A percentile compares a stretch with the other conserved stretches of the same genome.
phyloP scores from a whole-genome alignment of 1,140 invertebrate genomes.

The Tyrophagus putrescentiae region DNA sequence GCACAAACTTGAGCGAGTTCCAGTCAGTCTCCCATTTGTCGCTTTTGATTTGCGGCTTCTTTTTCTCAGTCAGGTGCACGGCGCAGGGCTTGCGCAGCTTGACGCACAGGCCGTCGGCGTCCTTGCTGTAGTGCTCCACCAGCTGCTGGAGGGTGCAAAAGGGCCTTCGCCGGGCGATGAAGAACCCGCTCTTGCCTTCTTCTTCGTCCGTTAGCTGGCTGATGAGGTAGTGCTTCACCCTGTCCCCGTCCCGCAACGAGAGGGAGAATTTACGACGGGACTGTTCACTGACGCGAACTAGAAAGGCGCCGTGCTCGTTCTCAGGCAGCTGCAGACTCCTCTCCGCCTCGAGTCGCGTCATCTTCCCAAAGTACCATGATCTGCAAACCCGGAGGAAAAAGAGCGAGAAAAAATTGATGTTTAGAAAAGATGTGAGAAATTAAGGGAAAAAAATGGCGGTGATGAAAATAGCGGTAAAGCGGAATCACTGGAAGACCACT shows the following conservation, averaged over 20 bases:
- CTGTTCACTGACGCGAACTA: slow-evolving; percentile 84
- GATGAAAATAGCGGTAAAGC: too few species aligned
- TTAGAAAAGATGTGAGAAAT: slow-evolving; percentile 1
- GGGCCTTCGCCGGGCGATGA: slow-evolving; percentile 79
- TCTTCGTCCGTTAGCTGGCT: slow-evolving; percentile 96
- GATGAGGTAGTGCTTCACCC: slow-evolving; percentile 72
- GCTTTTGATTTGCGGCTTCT: slow-evolving; percentile 79
- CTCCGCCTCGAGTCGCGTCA: slow-evolving; percentile 87
- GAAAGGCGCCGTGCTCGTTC: slow-evolving; percentile 82
- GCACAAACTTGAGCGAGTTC: slow-evolving; percentile 63
- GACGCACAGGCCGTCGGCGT: slow-evolving; percentile 74
- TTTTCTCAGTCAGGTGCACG: slow-evolving; percentile 70
- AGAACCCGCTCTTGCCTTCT: slow-evolving; percentile 68
- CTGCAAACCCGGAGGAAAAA: too few species aligned
- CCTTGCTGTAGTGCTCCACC: slow-evolving; percentile 67
- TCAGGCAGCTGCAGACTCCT: slow-evolving; percentile 75
- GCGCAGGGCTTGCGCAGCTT: slow-evolving; percentile 75
- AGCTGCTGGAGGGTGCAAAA: slow-evolving; percentile 75
- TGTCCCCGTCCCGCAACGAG: slow-evolving; percentile 90
- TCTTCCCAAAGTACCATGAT: slow-evolving; percentile 96
- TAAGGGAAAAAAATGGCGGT: not conserved
- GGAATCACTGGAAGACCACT: too few species aligned
- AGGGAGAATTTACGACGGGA: slow-evolving; percentile 60
- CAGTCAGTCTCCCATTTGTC: slow-evolving; percentile 79
- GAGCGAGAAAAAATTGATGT: not conserved